phyloP scores from a whole-genome alignment of 2,797 vertebrate genomes.

The Botia almorhae region DNA sequence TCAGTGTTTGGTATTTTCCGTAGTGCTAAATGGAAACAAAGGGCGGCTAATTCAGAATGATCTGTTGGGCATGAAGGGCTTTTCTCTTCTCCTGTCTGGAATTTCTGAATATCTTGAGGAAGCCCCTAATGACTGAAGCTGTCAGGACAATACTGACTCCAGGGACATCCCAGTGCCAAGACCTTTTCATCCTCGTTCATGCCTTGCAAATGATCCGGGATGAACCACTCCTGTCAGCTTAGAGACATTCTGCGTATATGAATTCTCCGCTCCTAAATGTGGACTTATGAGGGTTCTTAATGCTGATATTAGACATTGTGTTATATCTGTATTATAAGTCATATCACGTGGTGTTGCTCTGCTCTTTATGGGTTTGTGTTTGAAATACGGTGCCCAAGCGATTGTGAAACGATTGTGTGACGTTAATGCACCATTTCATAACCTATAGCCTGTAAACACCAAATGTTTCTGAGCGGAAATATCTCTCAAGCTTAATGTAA shows the following conservation, averaged over 20 bases:
- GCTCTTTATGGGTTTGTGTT: conserved; percentile 49
- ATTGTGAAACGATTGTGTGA: not conserved
- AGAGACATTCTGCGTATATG: conserved; percentile 69
- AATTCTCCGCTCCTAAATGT: conserved; percentile 66
- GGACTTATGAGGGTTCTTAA: conserved; percentile 60
- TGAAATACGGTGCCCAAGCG: conserved; percentile 38
- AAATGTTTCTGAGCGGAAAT: not conserved
- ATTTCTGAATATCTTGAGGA: conserved; percentile 47
- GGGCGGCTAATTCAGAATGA: conserved; percentile 25
- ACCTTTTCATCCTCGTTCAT: conserved; percentile 66
- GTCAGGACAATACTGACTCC: conserved; percentile 64
- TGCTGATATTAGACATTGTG: conserved; percentile 60
- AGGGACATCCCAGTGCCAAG: conserved; percentile 72
- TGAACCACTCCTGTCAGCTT: conserved; percentile 56
- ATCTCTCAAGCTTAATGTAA: conserved; percentile 11
- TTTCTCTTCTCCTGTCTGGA: conserved; percentile 59
- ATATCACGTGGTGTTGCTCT: conserved; percentile 59
- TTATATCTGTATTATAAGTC: conserved; percentile 54
- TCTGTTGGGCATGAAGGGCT: conserved; percentile 64
- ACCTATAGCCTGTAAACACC: conserved; percentile 28
- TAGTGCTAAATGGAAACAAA: conserved; percentile 70
- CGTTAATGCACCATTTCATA: conserved; percentile 15
- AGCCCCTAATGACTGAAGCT: conserved; percentile 50
- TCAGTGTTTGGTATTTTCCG: conserved; percentile 32
- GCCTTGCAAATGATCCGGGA: conserved; percentile 53